Evolutionary conservation across 2,113 vertebrate genomes (phyloP), one percentile per base, ranked within the genome.

Genomic region (Rhizomys pruinosus): DNA sequence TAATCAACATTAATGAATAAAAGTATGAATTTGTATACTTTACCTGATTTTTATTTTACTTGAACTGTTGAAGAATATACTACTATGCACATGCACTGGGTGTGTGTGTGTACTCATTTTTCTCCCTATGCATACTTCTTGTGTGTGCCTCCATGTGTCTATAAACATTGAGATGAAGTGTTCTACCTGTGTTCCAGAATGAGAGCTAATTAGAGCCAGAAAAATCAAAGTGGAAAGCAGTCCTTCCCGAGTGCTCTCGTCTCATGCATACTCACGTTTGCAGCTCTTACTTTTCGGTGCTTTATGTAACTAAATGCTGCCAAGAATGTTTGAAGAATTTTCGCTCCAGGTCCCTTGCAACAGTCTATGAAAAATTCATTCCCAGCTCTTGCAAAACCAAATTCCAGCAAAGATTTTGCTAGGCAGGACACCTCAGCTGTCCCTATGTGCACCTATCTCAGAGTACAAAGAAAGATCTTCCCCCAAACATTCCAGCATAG

Each of bases 331-430:
- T 94, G n/a, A 92, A 87, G n/a, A 89, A 19, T 87, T 89, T 90
- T 96, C 82, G n/a, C 47, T 91, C 94, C 76, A 61, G 23, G 29
- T 86, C 34, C 91, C 44, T 81, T 94, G 91, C 80, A 84, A 74
- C 1, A 86, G 22, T 55, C 22, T n/a, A 73, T 96, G 19, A 84
- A 95, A 97, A 94, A 96, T 57, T 74, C 64, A 68, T 94, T 34
- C 19, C 7, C n/a, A 42, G 37, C 59, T 94, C 63, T 97, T 76
- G 37, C 73, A 93, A 96, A 44, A 55, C 44, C 15, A 3, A 90
- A 96, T 95, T 94, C 74, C 27, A 71, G 52, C 59, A 94, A 94
- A 61, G 81, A 86, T 42, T 85, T 73, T 74, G 20, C 73, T 61
- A 79, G 66, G 69, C 52, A 68, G 57, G 64, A 89, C 86, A n/a